Percentiles rank a stretch among this genome's conserved stretches.
Evolutionary conservation across 1,140 invertebrate genomes (phyloP).

Genomic region (Temnothorax curvispinosus): DNA sequence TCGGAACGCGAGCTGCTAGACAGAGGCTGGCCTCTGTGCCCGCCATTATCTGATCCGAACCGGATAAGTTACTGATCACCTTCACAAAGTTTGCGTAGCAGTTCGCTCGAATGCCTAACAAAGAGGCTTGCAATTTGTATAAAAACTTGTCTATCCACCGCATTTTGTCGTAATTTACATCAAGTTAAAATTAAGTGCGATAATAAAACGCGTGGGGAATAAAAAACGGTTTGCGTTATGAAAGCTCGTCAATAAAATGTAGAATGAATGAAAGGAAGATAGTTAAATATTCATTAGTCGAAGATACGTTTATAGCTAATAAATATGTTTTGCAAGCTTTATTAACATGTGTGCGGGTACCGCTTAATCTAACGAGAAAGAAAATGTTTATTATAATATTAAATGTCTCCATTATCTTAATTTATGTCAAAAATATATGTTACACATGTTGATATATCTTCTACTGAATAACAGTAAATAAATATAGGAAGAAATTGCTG

Average conservation of each 20-base stretch:
- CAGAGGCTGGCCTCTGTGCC: slow-evolving; percentile 60
- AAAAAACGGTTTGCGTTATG: neutral
- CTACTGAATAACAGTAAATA: neutral
- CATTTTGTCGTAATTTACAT: too few species aligned
- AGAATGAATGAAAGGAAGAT: neutral
- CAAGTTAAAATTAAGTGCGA: neutral
- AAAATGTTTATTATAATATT: slow-evolving; percentile 8
- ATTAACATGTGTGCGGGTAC: neutral
- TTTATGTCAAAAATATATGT: neutral
- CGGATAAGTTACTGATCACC: slow-evolving; percentile 52
- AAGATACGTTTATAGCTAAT: slow-evolving; percentile 28
- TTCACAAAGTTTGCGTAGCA: slow-evolving; percentile 40
- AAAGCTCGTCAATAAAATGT: neutral
- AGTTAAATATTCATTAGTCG: neutral
- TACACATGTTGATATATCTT: neutral
- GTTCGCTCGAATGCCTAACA: slow-evolving; percentile 18
- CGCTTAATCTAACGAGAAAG: neutral
- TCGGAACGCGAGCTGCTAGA: slow-evolving; percentile 67
- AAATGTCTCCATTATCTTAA: neutral
- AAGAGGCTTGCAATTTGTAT: neutral
- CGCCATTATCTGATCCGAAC: slow-evolving; percentile 73
- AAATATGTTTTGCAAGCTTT: neutral
- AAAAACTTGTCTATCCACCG: neutral
- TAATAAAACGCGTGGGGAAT: neutral
- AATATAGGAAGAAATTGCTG: neutral